Conservation (phyloP, 2,888 invertebrate species). For the Lottia gigantea region DNA sequence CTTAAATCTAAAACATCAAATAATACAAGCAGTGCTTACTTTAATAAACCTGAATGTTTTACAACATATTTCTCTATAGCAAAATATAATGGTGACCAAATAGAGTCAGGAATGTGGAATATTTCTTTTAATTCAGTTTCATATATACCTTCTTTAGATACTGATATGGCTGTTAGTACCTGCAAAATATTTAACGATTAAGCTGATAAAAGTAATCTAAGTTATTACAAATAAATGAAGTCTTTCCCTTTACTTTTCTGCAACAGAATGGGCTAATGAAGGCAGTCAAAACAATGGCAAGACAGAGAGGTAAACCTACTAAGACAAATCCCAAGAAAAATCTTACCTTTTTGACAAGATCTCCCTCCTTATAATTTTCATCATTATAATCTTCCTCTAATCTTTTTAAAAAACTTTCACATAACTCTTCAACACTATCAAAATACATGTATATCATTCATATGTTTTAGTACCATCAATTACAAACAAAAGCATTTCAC, state of each 20-base stretch:
- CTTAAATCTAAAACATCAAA: too few species aligned
- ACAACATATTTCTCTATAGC: conserved; percentile 53
- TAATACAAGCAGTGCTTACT: conserved; percentile 16
- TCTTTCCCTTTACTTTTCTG: too few species aligned
- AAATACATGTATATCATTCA: background rate
- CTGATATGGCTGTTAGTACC: conserved; percentile 48
- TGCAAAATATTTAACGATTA: too few species aligned
- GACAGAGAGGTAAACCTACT: too few species aligned
- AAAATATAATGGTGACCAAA: conserved; percentile 61
- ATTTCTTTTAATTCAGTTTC: conserved; percentile 51
- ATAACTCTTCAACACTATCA: conserved; percentile 49
- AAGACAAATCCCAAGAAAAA: too few species aligned
- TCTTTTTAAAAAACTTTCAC: conserved; percentile 46
- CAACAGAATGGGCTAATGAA: background rate
- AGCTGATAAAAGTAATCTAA: too few species aligned
- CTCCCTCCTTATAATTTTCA: conserved; percentile 37
- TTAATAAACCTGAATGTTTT: conserved; percentile 42
- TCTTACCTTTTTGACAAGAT: conserved; percentile 50
- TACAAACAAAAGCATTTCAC: conserved; percentile 43
- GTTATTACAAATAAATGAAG: too few species aligned
- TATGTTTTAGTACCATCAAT: conserved; percentile 36
- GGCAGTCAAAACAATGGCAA: too few species aligned
- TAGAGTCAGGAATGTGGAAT: conserved; percentile 45
- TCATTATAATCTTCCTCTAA: conserved; percentile 58
- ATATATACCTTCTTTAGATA: conserved; percentile 52